Percentiles rank a stretch among this genome's conserved stretches.
Conservation (phyloP, 2,888 invertebrate species). For the Agrotis puta region DNA sequence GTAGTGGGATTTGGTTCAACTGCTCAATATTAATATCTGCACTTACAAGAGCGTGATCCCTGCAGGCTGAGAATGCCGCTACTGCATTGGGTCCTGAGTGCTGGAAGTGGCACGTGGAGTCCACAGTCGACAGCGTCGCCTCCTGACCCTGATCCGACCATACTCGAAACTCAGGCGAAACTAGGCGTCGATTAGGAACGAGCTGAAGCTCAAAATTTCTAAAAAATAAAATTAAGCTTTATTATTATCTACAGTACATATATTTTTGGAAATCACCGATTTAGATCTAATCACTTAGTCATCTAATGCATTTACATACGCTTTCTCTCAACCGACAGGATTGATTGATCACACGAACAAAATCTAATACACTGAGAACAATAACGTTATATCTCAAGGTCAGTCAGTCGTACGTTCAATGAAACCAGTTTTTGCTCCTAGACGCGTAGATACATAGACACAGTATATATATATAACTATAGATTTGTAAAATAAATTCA, state of each 20-base stretch:
- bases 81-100: slow-evolving; percentile 91
- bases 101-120: slow-evolving; percentile 92
- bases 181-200: slow-evolving; percentile 91
- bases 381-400: slow-evolving; percentile 56
- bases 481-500: slow-evolving; percentile 15
- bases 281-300: slow-evolving; percentile 27
- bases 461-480: neutral
- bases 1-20: no score
- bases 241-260: slow-evolving; percentile 19
- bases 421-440: slow-evolving; percentile 49
- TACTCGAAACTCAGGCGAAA: slow-evolving; percentile 92
- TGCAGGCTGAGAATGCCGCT: slow-evolving; percentile 93
- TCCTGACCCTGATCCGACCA: slow-evolving; percentile 88
- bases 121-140: slow-evolving; percentile 79
- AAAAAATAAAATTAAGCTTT: slow-evolving; percentile 59
- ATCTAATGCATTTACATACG: slow-evolving; percentile 46
- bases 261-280: slow-evolving; percentile 15
- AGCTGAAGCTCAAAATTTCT: slow-evolving; percentile 92
- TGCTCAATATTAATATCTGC: neutral
- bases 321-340: slow-evolving; percentile 34
- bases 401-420: slow-evolving; percentile 40
- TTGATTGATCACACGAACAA: slow-evolving; percentile 44
- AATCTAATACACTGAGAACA: slow-evolving; percentile 45
- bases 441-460: slow-evolving; percentile 2
- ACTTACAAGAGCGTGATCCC: slow-evolving; percentile 92